Evolutionary conservation across 2,888 invertebrate species (phyloP).

Genomic region (Noctuana brunneofusca): DNA sequence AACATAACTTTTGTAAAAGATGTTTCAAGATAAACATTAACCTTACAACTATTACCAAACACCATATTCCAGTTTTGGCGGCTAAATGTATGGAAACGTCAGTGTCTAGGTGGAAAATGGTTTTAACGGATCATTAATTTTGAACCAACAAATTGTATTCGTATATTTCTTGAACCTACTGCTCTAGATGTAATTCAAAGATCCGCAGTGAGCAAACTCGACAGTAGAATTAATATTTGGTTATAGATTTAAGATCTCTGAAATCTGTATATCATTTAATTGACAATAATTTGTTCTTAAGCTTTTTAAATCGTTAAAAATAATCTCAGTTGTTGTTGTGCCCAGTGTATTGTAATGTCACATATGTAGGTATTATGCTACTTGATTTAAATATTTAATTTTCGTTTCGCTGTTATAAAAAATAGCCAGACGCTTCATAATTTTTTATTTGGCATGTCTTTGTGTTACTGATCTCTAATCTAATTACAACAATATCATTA

Average conservation of each 20-base stretch:
- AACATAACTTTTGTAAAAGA: too few species aligned
- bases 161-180: neutral
- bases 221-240: neutral
- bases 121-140: too few species aligned
- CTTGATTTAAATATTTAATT: neutral
- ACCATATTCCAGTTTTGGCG: too few species aligned
- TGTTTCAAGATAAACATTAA: too few species aligned
- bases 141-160: neutral
- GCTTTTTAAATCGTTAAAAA: conserved; percentile 5
- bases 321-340: conserved; percentile 16
- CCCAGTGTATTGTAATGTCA: conserved; percentile 20
- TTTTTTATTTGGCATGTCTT: neutral
- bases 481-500: neutral
- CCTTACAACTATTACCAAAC: too few species aligned
- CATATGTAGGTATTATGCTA: neutral
- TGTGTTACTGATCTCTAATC: conserved; percentile 20
- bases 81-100: too few species aligned
- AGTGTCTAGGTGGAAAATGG: too few species aligned
- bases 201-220: neutral
- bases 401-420: neutral
- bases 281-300: conserved; percentile 39
- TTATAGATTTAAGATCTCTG: conserved; percentile 24
- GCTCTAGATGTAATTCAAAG: neutral
- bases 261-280: conserved; percentile 34
- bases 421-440: neutral